phyloP scores from a whole-genome alignment of 2,888 invertebrate species.

The Cancer borealis region DNA sequence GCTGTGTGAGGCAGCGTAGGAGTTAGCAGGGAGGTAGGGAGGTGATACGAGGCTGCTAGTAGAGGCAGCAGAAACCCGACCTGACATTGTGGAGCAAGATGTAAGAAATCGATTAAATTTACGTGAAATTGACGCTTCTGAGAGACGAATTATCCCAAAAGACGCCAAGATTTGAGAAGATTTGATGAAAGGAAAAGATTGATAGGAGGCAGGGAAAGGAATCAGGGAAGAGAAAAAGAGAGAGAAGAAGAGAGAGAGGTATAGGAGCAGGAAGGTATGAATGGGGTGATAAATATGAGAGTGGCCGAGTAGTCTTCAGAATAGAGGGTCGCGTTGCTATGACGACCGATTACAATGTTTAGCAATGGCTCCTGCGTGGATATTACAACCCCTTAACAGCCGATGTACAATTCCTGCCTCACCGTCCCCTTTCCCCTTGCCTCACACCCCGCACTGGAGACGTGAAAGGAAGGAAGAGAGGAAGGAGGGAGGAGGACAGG shows the following conservation, averaged over 20 bases:
- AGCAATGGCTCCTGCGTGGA: neutral
- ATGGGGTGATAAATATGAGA: neutral
- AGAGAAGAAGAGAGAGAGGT: neutral
- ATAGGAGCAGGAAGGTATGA: neutral
- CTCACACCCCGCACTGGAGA: no score
- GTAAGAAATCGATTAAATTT: neutral
- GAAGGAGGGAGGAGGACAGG: neutral
- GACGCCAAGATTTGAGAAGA: neutral
- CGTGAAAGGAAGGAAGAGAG: neutral
- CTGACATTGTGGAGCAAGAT: neutral
- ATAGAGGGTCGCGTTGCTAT: neutral
- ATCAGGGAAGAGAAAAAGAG: neutral
- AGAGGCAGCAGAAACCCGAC: neutral
- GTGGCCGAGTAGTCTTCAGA: neutral
- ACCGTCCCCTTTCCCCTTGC: neutral
- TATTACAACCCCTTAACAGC: neutral
- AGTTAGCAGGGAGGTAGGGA: neutral
- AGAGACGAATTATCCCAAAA: neutral
- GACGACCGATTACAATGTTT: constrained; percentile 35
- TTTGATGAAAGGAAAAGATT: neutral
- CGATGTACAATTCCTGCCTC: neutral
- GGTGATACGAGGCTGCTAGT: neutral
- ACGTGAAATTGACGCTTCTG: neutral
- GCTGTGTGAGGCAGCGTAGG: neutral
- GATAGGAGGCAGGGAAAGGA: neutral